phyloP scores from a whole-genome alignment of 2,888 invertebrate genomes.

The Seira ritae region DNA sequence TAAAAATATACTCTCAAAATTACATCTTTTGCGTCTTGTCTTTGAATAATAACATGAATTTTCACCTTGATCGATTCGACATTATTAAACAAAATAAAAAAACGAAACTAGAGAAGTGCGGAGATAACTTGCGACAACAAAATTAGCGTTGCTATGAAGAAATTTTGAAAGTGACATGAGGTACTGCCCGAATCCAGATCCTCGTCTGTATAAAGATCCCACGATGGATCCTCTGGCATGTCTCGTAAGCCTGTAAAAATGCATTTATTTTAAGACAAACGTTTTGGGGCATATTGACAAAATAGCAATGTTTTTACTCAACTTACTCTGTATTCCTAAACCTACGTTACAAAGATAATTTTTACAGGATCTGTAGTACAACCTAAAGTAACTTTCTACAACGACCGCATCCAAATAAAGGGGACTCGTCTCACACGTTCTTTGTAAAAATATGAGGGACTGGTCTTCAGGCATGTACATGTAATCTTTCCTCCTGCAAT shows the following conservation, averaged over 20 bases:
- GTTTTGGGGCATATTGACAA: too few relatives aligned
- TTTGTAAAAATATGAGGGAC: conserved; percentile 45
- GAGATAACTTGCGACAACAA: neutral
- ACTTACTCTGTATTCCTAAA: conserved; percentile 60
- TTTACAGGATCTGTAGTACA: conserved; percentile 63
- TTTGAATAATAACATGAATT: too few relatives aligned
- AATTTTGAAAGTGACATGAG: neutral
- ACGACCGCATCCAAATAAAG: conserved; percentile 51
- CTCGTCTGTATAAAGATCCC: conserved; percentile 53
- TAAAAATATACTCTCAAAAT: too few relatives aligned
- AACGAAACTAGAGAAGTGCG: too few relatives aligned
- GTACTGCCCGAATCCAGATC: conserved; percentile 1
- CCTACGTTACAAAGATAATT: conserved; percentile 64
- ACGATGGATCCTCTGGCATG: conserved; percentile 47
- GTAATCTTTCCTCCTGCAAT: conserved; percentile 48
- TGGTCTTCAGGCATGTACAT: conserved; percentile 26
- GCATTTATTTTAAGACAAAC: conserved; percentile 9
- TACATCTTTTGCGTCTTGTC: too few relatives aligned
- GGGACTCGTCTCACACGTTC: conserved; percentile 59
- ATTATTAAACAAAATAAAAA: too few relatives aligned
- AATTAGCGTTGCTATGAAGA: neutral
- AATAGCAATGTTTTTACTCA: neutral
- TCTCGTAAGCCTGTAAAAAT: conserved; percentile 41
- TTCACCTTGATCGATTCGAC: too few relatives aligned
- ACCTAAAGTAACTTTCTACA: conserved; percentile 48